Evolutionary conservation across 1,140 invertebrate genomes (phyloP).

Genomic region (Odontomachus brunneus): DNA sequence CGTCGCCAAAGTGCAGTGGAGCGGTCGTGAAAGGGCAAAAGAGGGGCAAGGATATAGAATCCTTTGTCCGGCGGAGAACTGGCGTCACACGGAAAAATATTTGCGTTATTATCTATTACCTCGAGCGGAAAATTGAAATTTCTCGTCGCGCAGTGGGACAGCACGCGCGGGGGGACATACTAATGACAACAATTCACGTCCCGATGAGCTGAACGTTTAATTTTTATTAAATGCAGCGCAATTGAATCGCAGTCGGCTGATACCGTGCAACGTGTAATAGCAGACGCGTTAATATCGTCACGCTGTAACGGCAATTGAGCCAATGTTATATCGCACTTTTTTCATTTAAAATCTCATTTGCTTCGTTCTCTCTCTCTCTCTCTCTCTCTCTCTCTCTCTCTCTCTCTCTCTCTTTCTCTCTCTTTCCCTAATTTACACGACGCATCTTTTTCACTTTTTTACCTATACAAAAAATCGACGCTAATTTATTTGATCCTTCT

Average conservation of each 20-base stretch:
- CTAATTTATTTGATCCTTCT: neutral
- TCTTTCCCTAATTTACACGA: too few species aligned
- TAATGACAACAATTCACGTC: conserved; percentile 67
- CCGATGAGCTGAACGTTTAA: conserved; percentile 56
- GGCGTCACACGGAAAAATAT: conserved; percentile 72
- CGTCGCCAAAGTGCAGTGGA: conserved; percentile 43
- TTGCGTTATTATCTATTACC: conserved; percentile 74
- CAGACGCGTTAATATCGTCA: conserved; percentile 36
- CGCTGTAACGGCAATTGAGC: conserved; percentile 4
- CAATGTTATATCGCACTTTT: neutral
- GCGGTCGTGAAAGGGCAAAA: conserved; percentile 18
- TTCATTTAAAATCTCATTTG: neutral
- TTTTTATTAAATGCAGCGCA: conserved; percentile 58
- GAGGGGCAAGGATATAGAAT: conserved; percentile 54
- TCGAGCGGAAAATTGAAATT: conserved; percentile 74
- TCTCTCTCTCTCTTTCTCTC: neutral
- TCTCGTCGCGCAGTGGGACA: conserved; percentile 55
- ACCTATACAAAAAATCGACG: neutral
- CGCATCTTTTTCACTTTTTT: neutral
- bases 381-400: neutral
- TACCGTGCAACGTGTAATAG: conserved; percentile 28
- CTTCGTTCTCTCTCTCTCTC: neutral
- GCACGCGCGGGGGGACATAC: conserved; percentile 54
- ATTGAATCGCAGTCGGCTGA: conserved; percentile 45
- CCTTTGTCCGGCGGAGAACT: conserved; percentile 69